A percentile compares a stretch with the other conserved stretches of the same genome.
These are phyloP conservation scores for Phyto melanocephala DNA, from an alignment of 2,888 invertebrate genomes.

Conservation along the genomic window DNA sequence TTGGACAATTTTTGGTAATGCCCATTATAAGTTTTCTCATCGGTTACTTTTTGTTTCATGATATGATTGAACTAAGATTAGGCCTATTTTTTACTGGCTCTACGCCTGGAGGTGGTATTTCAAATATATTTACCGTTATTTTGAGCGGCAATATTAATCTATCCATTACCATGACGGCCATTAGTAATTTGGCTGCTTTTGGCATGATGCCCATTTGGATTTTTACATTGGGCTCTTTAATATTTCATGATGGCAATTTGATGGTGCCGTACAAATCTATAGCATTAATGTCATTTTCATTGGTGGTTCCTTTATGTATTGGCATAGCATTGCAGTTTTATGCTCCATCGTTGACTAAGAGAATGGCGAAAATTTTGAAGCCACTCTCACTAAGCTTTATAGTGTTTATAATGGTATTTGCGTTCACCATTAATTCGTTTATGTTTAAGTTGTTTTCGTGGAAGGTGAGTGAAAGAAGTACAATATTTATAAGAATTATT, in stretches of 20 bases:
- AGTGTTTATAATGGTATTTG: slow-evolving; percentile 89
- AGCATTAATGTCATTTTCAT: slow-evolving; percentile 84
- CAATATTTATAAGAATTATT: too few species aligned
- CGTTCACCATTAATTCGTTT: slow-evolving; percentile 90
- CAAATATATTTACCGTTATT: slow-evolving; percentile 95
- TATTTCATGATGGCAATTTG: slow-evolving; percentile 85
- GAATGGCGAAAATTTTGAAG: slow-evolving; percentile 88
- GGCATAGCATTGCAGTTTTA: slow-evolving; percentile 84
- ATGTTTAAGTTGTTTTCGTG: slow-evolving; percentile 91
- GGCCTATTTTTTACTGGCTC: slow-evolving; percentile 93
- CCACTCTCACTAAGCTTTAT: slow-evolving; percentile 88
- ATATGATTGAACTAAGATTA: slow-evolving; percentile 83
- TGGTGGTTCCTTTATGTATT: slow-evolving; percentile 85
- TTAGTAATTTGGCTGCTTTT: slow-evolving; percentile 91
- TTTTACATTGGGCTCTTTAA: slow-evolving; percentile 88
- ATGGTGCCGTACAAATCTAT: slow-evolving; percentile 88
- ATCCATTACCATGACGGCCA: slow-evolving; percentile 94
- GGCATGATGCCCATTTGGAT: slow-evolving; percentile 95
- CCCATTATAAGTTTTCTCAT: slow-evolving; percentile 87
- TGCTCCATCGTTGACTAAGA: slow-evolving; percentile 83
- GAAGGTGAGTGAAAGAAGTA: slow-evolving; percentile 81
- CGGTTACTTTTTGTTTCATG: slow-evolving; percentile 84
- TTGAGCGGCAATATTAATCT: slow-evolving; percentile 93
- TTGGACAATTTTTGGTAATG: slow-evolving; percentile 90
- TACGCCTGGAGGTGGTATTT: slow-evolving; percentile 94